A percentile compares a stretch with the other conserved stretches of the same genome.
phyloP scores from a whole-genome alignment of 1,140 invertebrate species.

The Xylocopa sonorina region DNA sequence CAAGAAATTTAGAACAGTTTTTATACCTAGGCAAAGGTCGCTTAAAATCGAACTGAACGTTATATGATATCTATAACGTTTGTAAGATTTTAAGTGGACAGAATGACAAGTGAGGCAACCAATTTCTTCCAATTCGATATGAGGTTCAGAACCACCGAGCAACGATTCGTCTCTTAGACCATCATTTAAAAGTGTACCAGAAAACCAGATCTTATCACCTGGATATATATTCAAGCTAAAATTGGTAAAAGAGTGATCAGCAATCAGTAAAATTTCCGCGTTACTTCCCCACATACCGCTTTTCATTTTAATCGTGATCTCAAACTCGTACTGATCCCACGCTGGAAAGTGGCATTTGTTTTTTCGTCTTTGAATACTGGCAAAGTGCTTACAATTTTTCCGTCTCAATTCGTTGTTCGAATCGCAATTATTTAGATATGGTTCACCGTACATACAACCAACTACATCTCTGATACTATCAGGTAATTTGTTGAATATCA shows the following conservation, averaged over 20 bases:
- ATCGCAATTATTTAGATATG: conserved; percentile 82
- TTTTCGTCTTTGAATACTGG: conserved; percentile 81
- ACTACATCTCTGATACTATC: conserved; percentile 83
- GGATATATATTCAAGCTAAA: conserved; percentile 86
- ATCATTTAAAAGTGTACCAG: conserved; percentile 82
- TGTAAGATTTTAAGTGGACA: conserved; percentile 81
- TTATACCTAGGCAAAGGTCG: conserved; percentile 85
- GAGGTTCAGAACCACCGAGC: conserved; percentile 83
- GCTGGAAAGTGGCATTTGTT: conserved; percentile 86
- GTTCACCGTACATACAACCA: conserved; percentile 87
- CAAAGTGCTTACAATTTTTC: conserved; percentile 83
- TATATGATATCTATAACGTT: conserved; percentile 78
- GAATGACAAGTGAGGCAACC: conserved; percentile 86
- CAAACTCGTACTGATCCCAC: conserved; percentile 88
- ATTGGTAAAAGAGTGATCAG: conserved; percentile 86
- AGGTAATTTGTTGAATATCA: conserved; percentile 84
- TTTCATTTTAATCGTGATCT: conserved; percentile 87
- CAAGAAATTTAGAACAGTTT: conserved; percentile 89
- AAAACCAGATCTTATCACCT: conserved; percentile 88
- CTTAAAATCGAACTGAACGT: conserved; percentile 82
- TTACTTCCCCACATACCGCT: conserved; percentile 85
- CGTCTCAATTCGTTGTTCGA: conserved; percentile 77
- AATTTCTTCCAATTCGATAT: conserved; percentile 85
- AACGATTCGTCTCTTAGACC: conserved; percentile 77
- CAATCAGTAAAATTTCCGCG: conserved; percentile 84